Evolutionary conservation across 2,797 vertebrate species (phyloP).

Genomic region (Psittacula echo): DNA sequence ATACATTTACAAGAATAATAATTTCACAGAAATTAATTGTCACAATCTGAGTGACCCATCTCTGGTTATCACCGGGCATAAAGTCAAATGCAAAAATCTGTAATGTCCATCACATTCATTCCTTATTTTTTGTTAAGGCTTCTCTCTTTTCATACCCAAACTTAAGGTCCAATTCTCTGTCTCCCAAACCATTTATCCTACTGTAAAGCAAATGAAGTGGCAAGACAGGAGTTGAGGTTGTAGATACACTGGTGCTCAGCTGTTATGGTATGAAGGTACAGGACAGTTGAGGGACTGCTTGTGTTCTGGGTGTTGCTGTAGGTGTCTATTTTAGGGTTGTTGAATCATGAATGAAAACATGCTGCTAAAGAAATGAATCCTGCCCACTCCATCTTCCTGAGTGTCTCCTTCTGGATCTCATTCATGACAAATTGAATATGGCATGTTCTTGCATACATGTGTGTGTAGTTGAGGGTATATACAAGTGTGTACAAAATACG

Average conservation of each 20-base stretch:
- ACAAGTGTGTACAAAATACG: not conserved
- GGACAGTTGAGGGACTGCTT: not conserved
- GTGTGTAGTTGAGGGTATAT: fast-evolving
- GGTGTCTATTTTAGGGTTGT: not conserved
- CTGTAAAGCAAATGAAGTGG: not conserved
- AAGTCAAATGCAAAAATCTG: not conserved
- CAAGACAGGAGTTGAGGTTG: not conserved
- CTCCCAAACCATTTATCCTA: not conserved
- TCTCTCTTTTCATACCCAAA: not conserved
- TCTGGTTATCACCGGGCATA: not conserved
- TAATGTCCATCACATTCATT: not conserved
- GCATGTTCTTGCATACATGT: not conserved
- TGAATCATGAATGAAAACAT: not conserved
- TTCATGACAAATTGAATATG: not conserved
- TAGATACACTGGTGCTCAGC: fast-evolving
- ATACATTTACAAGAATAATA: not conserved
- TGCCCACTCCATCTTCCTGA: not conserved
- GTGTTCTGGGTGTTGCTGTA: not conserved
- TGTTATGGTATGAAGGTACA: not conserved
- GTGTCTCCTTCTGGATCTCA: not conserved
- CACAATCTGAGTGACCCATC: not conserved
- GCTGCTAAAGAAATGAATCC: not conserved
- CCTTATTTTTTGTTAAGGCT: not conserved
- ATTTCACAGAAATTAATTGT: not conserved
- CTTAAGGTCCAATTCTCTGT: not conserved